Evolutionary conservation across 2,797 vertebrate species (phyloP), one percentile per base, ranked within the genome.

Genomic region (Dromococcyx pavoninus): DNA sequence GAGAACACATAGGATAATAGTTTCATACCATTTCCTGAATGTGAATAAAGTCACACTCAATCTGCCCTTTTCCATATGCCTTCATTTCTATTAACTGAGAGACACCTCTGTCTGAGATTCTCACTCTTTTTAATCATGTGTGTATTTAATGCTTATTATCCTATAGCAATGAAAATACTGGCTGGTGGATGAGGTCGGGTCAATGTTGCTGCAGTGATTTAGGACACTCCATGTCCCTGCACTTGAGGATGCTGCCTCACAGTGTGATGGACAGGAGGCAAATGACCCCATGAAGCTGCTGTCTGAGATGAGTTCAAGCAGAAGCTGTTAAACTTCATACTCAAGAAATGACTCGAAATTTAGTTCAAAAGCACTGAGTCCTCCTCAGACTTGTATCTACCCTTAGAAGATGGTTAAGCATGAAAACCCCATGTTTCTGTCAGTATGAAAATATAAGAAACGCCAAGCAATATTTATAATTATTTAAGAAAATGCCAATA

Each of bases 81-180:
- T 77, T 3, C 9, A 7, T 48, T 71, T 3, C 0, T 25, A 7
- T 39, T 66, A 12, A 51, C 7, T 7, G 3, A 6, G 5, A 83
- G 7, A 50, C 3, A 60, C 10, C 28, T 71, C 12, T 32, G 12
- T 24, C 23, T 44, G 83, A 79, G n/a, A 33, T n/a, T 58, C 11
- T 54, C 25, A n/a, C 65, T 33, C 4, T 69, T 50, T 16, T 66
- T 73, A 25, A 62, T 4, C 6, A 7, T 7, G 11, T 62, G 27
- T 37, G 5, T 54, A 33, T 72, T 78, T 33, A 56, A 17, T 48
- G 13, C 2, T 56, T 70, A 88, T 70, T 61, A 17, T 12, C 17
- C 24, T 41, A 37, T 61, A 14, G 5, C 58, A 69, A 58, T 58
- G 16, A 39, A 66, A 76, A 51, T 7, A 32, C 5, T 78, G 39